A percentile compares a stretch with the other conserved stretches of the same genome.
These are phyloP conservation scores for Mus spicilegus DNA, from an alignment of 2,113 vertebrate genomes.

Conservation along the genomic window DNA sequence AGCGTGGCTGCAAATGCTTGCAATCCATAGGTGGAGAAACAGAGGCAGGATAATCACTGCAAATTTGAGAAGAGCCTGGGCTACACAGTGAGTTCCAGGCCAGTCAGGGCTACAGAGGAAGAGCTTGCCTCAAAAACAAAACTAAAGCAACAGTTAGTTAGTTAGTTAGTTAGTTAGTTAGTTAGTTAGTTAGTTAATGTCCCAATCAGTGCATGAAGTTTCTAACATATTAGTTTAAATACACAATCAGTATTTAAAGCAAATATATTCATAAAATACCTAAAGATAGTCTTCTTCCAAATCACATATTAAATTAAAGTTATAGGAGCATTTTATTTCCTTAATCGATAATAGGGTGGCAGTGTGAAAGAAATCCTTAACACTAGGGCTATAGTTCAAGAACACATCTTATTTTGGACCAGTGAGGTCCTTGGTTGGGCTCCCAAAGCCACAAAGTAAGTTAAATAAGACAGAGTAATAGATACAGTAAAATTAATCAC, in stretches of 20 bases:
- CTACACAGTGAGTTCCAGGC: not conserved
- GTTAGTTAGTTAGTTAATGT: not conserved
- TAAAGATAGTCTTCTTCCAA: conserved; percentile 19
- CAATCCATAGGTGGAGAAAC: not conserved
- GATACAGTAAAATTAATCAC: not conserved
- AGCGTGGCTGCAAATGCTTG: not conserved
- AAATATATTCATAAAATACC: not conserved
- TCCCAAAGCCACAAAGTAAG: not conserved
- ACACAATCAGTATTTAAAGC: conserved; percentile 8
- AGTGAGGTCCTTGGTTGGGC: not conserved
- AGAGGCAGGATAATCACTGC: not conserved
- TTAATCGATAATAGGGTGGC: not conserved
- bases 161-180: not conserved
- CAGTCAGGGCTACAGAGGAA: not conserved
- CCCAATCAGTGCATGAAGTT: not conserved
- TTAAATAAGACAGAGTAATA: not conserved
- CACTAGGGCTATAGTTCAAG: too few species aligned
- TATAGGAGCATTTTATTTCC: not conserved
- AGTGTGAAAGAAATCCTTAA: not conserved
- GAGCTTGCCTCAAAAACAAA: not conserved
- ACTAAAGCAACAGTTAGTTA: not conserved
- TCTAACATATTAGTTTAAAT: not conserved
- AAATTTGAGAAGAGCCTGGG: not conserved
- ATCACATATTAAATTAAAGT: not conserved
- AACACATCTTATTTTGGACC: not conserved